Evolutionary conservation across 2,888 invertebrate genomes (phyloP), one percentile per base, ranked within the genome.

Genomic region (Patella caerulea): DNA sequence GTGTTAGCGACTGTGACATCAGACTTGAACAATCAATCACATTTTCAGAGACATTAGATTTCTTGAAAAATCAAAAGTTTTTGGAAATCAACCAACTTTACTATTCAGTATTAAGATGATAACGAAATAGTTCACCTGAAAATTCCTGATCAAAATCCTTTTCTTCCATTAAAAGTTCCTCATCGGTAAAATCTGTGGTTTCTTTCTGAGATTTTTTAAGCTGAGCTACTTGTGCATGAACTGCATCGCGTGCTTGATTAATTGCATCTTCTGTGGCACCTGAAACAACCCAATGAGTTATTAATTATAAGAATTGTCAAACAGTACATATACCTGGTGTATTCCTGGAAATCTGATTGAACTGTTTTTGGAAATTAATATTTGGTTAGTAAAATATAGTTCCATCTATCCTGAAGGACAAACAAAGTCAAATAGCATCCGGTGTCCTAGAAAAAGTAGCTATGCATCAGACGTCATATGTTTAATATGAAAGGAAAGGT

Each of bases 181-280:
- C 96, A 91, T 98, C 98, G 91, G 91, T 91, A 75, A 87, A 88
- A 81, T 90, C 90, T n/a, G 96, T 95, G 24, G 94, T 94, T 86
- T 96, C 96, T 82, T 95, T 94, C 86, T 96, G 96, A 52, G 95
- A 94, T 82, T 86, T 88, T 79, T 95, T 94, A 71, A 94, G 94
- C 11, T 95, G 95, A 7, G 97, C 97, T 83, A 98, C 94, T 89
- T 98, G 96, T 52, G 97, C 95, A 93, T 98, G 98, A 89, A 98
- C 95, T 91, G 98, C 98, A 92, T 98, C 98, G 76, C 97, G 94
- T 0, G 98, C 97, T 94, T 95, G 97, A 79, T 97, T 93, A 79
- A 98, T 97, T 74, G 98, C 98, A 92, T 98, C 98, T 91, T 97
- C 96, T 72, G 96, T 96, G 34, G 95, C 95, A 73, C 96, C 92